Evolutionary conservation across 2,113 vertebrate species (phyloP).

Genomic region (Gnathonemus echidnorhynchus): DNA sequence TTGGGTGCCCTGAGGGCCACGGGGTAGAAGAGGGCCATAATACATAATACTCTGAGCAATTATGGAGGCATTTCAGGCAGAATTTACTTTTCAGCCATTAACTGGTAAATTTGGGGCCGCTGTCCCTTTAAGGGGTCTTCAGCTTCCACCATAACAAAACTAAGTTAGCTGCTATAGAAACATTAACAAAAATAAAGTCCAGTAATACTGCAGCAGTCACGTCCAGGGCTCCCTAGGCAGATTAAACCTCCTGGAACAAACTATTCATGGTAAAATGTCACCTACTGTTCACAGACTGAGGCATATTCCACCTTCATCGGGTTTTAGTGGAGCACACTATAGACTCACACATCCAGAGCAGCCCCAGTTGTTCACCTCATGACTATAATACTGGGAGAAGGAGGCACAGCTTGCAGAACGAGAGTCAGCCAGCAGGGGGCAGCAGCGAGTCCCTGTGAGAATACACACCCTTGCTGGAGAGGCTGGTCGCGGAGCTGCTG

Average conservation of each 20-base stretch:
- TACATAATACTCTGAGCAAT: neutral
- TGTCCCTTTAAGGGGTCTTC: neutral
- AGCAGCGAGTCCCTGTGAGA: neutral
- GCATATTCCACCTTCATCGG: neutral
- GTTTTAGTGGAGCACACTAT: neutral
- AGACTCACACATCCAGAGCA: neutral
- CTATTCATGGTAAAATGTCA: neutral
- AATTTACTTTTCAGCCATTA: neutral
- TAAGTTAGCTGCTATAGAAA: neutral
- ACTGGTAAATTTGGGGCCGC: neutral
- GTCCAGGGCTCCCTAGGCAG: neutral
- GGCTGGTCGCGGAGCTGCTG: slow-evolving; percentile 67
- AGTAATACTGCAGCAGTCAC: too few species aligned
- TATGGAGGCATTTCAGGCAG: neutral
- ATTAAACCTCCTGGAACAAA: neutral
- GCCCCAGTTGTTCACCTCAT: neutral
- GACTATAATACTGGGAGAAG: neutral
- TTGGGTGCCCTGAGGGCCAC: neutral
- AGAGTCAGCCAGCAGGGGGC: neutral
- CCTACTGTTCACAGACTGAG: neutral
- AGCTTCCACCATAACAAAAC: neutral
- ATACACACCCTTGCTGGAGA: slow-evolving; percentile 82
- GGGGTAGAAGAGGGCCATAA: neutral
- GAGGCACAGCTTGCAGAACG: neutral
- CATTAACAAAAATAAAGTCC: neutral